These are phyloP conservation scores for Microtus obscurus DNA, from an alignment of 2,797 vertebrate species.

Conservation along the genomic window DNA sequence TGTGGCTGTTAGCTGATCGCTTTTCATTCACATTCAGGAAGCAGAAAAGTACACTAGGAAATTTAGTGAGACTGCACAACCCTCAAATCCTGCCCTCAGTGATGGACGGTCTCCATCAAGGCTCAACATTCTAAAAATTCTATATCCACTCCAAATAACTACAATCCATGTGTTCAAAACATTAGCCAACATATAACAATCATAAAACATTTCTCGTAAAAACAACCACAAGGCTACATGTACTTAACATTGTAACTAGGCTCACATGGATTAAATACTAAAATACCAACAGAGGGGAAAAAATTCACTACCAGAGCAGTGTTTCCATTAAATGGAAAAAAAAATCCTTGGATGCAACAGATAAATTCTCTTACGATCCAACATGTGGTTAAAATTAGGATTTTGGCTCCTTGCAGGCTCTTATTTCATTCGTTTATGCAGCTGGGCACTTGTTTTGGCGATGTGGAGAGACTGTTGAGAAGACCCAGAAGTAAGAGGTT, in stretches of 20 bases:
- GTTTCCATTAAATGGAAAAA: slow-evolving; percentile 45
- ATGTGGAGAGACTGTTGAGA: slow-evolving; percentile 31
- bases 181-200: not conserved
- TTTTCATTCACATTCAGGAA: not conserved
- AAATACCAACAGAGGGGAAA: not conserved
- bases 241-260: not conserved
- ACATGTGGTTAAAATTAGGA: slow-evolving; percentile 77
- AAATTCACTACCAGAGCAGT: slow-evolving; percentile 6
- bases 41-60: not conserved
- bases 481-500: not conserved
- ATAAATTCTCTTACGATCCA: slow-evolving; percentile 60
- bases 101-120: not conserved
- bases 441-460: slow-evolving; percentile 67
- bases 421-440: slow-evolving; percentile 75
- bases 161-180: not conserved
- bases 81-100: not conserved
- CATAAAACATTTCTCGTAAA: not conserved
- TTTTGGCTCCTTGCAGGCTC: slow-evolving; percentile 54
- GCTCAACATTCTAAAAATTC: not conserved
- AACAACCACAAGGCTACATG: not conserved
- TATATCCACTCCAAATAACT: not conserved
- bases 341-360: slow-evolving; percentile 53
- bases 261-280: slow-evolving; percentile 35
- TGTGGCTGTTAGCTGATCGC: not conserved
- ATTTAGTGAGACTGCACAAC: not conserved